These are phyloP conservation scores for Prietella phreatophila DNA, from an alignment of 2,113 vertebrate species.

Conservation along the genomic window DNA sequence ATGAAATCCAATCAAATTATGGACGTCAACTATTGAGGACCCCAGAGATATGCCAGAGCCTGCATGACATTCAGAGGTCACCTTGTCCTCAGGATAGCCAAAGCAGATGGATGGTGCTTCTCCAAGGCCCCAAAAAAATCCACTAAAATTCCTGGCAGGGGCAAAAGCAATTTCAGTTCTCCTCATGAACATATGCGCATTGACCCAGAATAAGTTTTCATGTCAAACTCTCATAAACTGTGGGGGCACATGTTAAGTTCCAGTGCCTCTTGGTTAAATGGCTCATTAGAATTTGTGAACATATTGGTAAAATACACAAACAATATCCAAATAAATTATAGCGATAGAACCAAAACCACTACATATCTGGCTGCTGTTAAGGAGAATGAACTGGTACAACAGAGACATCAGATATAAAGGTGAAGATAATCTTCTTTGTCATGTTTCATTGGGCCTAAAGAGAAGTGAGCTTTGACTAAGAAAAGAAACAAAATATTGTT, in stretches of 20 bases:
- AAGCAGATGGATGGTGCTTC: background rate
- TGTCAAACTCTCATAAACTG: background rate
- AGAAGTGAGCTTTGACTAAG: background rate
- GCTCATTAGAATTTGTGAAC: background rate
- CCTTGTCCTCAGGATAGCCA: background rate
- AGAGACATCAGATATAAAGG: background rate
- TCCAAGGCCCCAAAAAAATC: background rate
- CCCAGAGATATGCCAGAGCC: background rate
- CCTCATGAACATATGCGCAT: background rate
- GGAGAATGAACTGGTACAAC: background rate
- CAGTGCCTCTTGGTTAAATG: background rate
- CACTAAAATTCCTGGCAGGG: no score
- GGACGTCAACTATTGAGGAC: background rate
- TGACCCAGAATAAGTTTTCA: background rate
- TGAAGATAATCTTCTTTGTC: background rate
- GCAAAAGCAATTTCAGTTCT: background rate
- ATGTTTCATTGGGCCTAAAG: background rate
- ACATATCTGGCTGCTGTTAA: background rate
- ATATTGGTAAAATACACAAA: background rate
- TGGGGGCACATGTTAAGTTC: background rate
- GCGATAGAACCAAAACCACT: background rate
- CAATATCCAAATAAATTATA: background rate
- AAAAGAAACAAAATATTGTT: background rate
- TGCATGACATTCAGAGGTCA: background rate
- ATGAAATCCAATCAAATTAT: background rate